A percentile compares a stretch with the other conserved stretches of the same genome.
Evolutionary conservation across 2,888 invertebrate genomes (phyloP).

Genomic region (Zaprionus bogoriensis): DNA sequence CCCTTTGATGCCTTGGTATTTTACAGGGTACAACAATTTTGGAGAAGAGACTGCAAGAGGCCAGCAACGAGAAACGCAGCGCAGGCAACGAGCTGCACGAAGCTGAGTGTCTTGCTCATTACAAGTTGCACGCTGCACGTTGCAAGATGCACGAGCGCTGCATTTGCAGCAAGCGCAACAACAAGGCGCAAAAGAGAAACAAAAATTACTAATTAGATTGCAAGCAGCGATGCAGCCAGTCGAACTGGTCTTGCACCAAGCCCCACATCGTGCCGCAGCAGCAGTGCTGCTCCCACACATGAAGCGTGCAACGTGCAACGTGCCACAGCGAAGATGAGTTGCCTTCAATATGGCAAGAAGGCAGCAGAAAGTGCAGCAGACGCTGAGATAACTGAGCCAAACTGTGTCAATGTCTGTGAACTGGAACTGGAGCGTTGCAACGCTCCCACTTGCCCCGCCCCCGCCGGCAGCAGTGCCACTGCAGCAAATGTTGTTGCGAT

Average conservation of each 20-base stretch:
- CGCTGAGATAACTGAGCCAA: constrained; percentile 27
- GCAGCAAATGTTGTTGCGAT: constrained; percentile 33
- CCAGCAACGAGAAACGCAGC: constrained; percentile 25
- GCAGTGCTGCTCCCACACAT: constrained; percentile 59
- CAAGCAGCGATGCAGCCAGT: constrained; percentile 36
- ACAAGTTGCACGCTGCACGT: constrained; percentile 48
- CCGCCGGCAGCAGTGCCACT: constrained; percentile 8
- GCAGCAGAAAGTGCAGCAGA: constrained; percentile 12
- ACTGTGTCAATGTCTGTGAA: constrained; percentile 80
- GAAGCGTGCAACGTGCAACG: constrained; percentile 23
- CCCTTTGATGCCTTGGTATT: rapidly evolving
- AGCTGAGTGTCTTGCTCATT: constrained; percentile 57
- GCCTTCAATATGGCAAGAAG: constrained; percentile 14
- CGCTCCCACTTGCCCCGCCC: not conserved
- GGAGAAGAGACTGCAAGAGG: constrained; percentile 12
- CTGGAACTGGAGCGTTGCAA: constrained; percentile 72
- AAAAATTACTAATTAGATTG: constrained; percentile 66
- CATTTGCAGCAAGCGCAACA: constrained; percentile 29
- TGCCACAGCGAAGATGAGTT: constrained; percentile 12
- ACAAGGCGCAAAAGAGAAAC: constrained; percentile 28
- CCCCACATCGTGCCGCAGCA: constrained; percentile 35
- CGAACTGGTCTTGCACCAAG: constrained; percentile 22
- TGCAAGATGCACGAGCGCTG: constrained; percentile 49
- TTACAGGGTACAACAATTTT: constrained; percentile 18
- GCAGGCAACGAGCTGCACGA: constrained; percentile 52